Conservation (phyloP, 1,140 invertebrate genomes). For the Eueides isabella region DNA sequence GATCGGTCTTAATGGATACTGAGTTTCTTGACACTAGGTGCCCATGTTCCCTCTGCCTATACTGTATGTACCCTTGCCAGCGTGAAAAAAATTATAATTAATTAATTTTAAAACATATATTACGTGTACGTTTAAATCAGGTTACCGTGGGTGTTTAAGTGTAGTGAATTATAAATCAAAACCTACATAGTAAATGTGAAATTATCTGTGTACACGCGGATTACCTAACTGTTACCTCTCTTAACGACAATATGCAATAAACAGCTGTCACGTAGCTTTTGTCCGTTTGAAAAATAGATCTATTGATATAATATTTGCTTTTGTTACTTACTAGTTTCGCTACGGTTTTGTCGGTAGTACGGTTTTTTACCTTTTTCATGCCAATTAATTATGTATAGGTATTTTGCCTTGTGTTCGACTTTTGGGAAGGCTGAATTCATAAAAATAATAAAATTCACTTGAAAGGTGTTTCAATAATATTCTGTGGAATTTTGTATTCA, state of each 20-base stretch:
- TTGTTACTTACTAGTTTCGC: neutral
- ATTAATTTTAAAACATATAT: neutral
- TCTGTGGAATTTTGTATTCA: no score
- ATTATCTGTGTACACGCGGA: neutral
- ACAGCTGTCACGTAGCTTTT: neutral
- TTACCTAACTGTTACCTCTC: neutral
- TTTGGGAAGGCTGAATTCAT: neutral
- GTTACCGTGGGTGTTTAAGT: neutral
- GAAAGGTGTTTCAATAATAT: no score
- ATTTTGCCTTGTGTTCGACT: neutral
- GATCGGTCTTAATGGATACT: no score
- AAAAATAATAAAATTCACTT: neutral
- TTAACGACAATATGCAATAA: conserved; percentile 6
- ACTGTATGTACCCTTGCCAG: no score
- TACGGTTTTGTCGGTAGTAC: neutral
- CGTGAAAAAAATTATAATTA: no score
- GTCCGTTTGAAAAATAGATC: conserved; percentile 9
- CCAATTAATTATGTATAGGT: neutral
- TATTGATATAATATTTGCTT: conserved; percentile 12
- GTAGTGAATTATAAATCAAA: neutral
- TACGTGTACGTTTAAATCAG: neutral
- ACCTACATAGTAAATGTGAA: neutral
- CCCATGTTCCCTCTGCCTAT: no score
- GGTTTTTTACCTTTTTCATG: neutral
- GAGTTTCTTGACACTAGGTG: no score